Base-by-base conservation (phyloP, 2,113 vertebrate species). In the Zapornia atra region DNA sequence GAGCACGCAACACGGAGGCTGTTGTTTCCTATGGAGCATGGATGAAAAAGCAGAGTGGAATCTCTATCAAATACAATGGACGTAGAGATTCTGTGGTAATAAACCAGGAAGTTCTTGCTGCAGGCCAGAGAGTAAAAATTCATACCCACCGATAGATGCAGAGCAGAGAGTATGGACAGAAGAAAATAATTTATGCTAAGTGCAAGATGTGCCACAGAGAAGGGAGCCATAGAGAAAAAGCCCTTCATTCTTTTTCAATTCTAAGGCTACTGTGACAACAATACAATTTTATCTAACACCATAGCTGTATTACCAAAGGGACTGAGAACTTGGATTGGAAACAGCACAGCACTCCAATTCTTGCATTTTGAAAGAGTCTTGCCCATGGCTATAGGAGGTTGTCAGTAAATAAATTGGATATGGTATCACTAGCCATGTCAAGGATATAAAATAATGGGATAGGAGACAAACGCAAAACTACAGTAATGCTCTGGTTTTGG, bases 41-140 rank as follows among this genome's bases (percentile, higher is more conserved):
- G 33, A 20, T 84, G 48, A 89, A 69, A 84, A 89, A 89, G 5
- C 26, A 75, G 72, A 72, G 38, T 42, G 34, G 81, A 94, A 95
- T 87, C 42, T 75, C 69, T 84, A 36, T 61, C 48, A 91, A 84
- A 90, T 44, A 84, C 77, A 96, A 94, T 79, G 31, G 77, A 76
- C 87, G 76, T 5, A 46, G 46, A 78, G 48, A 83, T 68, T 92
- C 76, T 76, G 38, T 42, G 56, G 76, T 77, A 94, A 33, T 1
- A 0, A 81, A 51, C 29, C 48, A 81, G 38, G 48, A 84, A 51
- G 14, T 59, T 63, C 73, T 34, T 88, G 73, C 70, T 94, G 53
- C 94, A 88, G 91, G 80, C 80, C 92, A 68, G 46, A 97, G 77
- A 91, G 70, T 88, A 97, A 97, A 97, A 95, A 95, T 86, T 97